phyloP scores from a whole-genome alignment of 2,888 invertebrate genomes.

The Julus scandinavius region DNA sequence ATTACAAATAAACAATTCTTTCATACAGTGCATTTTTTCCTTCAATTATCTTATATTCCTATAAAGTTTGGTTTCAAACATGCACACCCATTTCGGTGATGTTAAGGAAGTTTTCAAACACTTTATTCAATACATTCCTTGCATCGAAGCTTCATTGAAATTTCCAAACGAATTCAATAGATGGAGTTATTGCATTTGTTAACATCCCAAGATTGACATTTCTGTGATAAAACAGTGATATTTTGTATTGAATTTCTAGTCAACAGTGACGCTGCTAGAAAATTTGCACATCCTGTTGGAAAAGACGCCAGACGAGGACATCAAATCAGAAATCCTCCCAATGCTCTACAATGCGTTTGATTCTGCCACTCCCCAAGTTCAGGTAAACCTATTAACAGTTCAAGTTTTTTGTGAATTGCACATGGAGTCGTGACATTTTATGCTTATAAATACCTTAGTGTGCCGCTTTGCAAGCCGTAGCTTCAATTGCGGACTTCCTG shows the following conservation, averaged over 20 bases:
- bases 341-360: slow-evolving; percentile 88
- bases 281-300: slow-evolving; percentile 88
- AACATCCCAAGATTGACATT: too few species aligned
- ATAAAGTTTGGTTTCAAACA: neutral
- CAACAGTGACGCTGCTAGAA: slow-evolving; percentile 87
- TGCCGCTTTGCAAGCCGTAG: slow-evolving; percentile 87
- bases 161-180: too few species aligned
- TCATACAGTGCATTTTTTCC: too few species aligned
- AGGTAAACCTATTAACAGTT: slow-evolving; percentile 72
- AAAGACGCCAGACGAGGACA: slow-evolving; percentile 84
- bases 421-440: neutral
- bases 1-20: too few species aligned
- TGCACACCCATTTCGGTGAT: too few species aligned
- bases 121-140: too few species aligned
- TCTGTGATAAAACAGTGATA: neutral
- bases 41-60: too few species aligned
- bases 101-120: too few species aligned
- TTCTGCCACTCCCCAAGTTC: slow-evolving; percentile 87
- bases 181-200: too few species aligned
- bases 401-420: neutral
- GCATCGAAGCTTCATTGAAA: too few species aligned
- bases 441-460: slow-evolving; percentile 72
- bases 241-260: slow-evolving; percentile 67
- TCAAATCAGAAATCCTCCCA: slow-evolving; percentile 84
- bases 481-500: slow-evolving; percentile 84